Evolutionary conservation across 2,797 vertebrate species (phyloP).

Genomic region (Ceryle rudis): DNA sequence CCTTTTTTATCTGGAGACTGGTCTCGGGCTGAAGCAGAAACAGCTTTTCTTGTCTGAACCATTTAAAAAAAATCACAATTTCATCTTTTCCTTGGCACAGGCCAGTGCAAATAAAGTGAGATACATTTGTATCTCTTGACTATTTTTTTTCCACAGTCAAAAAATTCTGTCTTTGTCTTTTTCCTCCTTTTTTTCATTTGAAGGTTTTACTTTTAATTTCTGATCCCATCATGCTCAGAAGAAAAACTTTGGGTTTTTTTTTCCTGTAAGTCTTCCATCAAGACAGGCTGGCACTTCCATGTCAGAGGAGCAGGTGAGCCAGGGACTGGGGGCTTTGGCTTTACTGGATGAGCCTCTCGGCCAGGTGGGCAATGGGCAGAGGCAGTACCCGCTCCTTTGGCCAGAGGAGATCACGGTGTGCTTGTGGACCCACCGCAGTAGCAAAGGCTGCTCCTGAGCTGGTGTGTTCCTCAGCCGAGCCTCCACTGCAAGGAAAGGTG

Average conservation of each 20-base stretch:
- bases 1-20: background rate
- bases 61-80: background rate
- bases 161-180: slow-evolving; percentile 2
- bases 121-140: background rate
- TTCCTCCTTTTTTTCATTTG: background rate
- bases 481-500: background rate
- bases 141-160: background rate
- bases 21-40: background rate
- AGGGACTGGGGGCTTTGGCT: background rate
- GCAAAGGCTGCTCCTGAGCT: background rate
- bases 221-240: background rate
- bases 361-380: background rate
- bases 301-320: fast-evolving
- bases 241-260: background rate
- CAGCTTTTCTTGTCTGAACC: background rate
- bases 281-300: background rate
- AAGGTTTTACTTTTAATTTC: slow-evolving; percentile 1
- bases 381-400: background rate
- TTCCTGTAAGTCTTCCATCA: background rate
- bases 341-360: background rate
- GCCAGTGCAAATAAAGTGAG: background rate
- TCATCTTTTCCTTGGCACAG: slow-evolving; percentile 34
- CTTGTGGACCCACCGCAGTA: fast-evolving
- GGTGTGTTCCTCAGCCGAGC: background rate
- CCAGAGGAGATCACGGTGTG: background rate